Evolutionary conservation across 1,140 invertebrate species (phyloP).

Genomic region (Pogonognathellus flavescens): DNA sequence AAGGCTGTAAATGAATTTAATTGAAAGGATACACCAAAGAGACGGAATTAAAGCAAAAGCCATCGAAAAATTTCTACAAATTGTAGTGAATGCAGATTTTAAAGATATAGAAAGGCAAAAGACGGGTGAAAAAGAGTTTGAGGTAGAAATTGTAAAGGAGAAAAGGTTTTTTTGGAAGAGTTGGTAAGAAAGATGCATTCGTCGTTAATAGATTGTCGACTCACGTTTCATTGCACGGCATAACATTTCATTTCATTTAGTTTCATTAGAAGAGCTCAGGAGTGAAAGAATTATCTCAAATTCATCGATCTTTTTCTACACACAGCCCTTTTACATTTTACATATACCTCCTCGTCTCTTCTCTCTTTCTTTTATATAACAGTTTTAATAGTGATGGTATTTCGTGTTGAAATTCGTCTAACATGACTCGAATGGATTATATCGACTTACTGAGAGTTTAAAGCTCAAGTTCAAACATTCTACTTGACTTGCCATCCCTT

Average conservation of each 20-base stretch:
- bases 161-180: not conserved
- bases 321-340: not conserved
- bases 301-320: not conserved
- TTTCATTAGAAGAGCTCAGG: constrained; percentile 32
- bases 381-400: not conserved
- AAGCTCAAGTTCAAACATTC: constrained; percentile 5
- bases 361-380: not conserved
- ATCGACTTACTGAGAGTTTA: not conserved
- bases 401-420: not conserved
- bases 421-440: not conserved
- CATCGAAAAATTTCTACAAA: too few relatives aligned
- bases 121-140: not conserved
- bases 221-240: constrained; percentile 37
- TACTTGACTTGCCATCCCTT: constrained; percentile 31
- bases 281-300: constrained; percentile 47
- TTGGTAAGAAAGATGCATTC: not conserved
- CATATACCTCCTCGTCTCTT: not conserved
- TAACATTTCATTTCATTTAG: constrained; percentile 42
- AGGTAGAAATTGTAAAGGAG: not conserved
- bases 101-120: not conserved
- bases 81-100: too few relatives aligned
- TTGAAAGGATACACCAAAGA: too few relatives aligned
- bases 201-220: constrained; percentile 33
- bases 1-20: too few relatives aligned
- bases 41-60: too few relatives aligned